Evolutionary conservation across 2,113 vertebrate genomes (phyloP).

Genomic region (Onychostoma macrolepis): DNA sequence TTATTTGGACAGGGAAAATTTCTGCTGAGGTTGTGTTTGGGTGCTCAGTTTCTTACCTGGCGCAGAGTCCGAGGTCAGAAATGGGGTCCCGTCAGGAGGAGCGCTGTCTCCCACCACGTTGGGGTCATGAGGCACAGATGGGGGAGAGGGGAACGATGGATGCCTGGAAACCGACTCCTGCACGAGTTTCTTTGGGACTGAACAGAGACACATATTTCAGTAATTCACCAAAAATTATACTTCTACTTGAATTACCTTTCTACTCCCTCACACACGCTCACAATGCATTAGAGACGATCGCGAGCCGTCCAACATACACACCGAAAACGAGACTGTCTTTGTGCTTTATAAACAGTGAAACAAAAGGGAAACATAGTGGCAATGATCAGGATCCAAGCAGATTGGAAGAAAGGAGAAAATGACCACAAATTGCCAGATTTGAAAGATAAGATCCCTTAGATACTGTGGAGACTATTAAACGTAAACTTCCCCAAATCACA

Average conservation of each 20-base stretch:
- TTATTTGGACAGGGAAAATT: neutral
- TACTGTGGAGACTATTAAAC: neutral
- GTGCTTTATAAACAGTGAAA: constrained; percentile 15
- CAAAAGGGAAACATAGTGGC: neutral
- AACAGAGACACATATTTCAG: constrained; percentile 18
- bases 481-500: neutral
- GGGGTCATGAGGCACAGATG: constrained; percentile 78
- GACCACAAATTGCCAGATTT: neutral
- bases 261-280: constrained; percentile 3
- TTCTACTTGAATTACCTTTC: neutral
- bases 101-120: constrained; percentile 83
- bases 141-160: constrained; percentile 70
- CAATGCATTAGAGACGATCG: constrained; percentile 7
- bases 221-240: constrained; percentile 46
- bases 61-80: constrained; percentile 71
- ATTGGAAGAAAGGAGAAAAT: neutral
- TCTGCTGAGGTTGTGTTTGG: neutral
- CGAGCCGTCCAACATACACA: neutral
- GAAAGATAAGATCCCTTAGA: neutral
- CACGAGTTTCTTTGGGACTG: constrained; percentile 88
- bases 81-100: constrained; percentile 78
- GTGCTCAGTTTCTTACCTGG: constrained; percentile 72
- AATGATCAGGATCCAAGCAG: neutral
- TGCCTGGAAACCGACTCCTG: constrained; percentile 79
- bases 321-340: neutral